Conservation (phyloP, 2,888 invertebrate species). For the Acrocera orbiculus region DNA sequence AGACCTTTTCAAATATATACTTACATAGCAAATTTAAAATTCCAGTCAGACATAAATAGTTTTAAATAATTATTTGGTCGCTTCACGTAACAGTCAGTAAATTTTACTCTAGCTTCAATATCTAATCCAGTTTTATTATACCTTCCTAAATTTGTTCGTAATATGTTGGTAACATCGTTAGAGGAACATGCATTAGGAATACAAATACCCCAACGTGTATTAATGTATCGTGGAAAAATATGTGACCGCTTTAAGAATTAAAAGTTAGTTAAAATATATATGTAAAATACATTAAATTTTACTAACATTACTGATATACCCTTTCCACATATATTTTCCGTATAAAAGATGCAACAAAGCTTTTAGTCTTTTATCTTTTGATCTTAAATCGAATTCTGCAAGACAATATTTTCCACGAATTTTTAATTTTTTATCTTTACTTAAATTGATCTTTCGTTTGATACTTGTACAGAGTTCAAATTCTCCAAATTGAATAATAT, state of each 20-base stretch:
- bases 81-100: constrained; percentile 41
- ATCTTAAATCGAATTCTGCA: constrained; percentile 44
- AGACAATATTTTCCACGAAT: constrained; percentile 53
- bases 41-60: constrained; percentile 22
- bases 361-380: constrained; percentile 39
- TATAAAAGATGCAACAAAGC: constrained; percentile 45
- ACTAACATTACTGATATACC: constrained; percentile 43
- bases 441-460: constrained; percentile 39
- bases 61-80: constrained; percentile 21
- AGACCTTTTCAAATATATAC: too few species aligned
- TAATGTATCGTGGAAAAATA: constrained; percentile 52
- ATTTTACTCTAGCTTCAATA: constrained; percentile 38
- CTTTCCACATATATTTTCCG: constrained; percentile 44
- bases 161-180: constrained; percentile 34
- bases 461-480: constrained; percentile 47
- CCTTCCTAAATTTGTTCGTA: constrained; percentile 39
- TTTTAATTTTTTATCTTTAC: constrained; percentile 39
- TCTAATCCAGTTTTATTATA: constrained; percentile 41
- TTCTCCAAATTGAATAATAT: constrained; percentile 52
- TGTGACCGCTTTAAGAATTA: constrained; percentile 41
- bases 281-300: background rate
- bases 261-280: background rate
- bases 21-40: constrained; percentile 34
- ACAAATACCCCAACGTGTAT: constrained; percentile 53
- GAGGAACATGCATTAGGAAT: constrained; percentile 45